phyloP scores from a whole-genome alignment of 2,113 vertebrate genomes.

The Etheostoma cragini region DNA sequence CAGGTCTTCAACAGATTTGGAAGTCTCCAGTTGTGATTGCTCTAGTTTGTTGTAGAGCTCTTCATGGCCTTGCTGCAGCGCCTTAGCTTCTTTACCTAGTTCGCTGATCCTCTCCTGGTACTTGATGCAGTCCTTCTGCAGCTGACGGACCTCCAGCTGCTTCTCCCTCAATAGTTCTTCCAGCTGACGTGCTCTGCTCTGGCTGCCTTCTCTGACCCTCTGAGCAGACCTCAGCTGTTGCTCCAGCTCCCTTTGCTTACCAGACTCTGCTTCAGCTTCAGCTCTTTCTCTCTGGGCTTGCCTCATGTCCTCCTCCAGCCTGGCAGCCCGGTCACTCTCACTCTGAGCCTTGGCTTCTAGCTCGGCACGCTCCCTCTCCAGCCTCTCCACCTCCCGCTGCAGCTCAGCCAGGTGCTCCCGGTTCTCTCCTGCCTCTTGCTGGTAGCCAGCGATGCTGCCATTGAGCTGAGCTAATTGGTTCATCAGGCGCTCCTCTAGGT shows the following conservation, averaged over 20 bases:
- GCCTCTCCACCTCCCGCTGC: constrained; percentile 84
- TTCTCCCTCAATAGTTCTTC: constrained; percentile 96
- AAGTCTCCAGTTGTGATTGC: constrained; percentile 72
- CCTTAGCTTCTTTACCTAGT: constrained; percentile 88
- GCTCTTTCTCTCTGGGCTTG: constrained; percentile 88
- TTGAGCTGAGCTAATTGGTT: constrained; percentile 98
- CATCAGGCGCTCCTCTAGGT: constrained; percentile 96
- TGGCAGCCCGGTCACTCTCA: constrained; percentile 79
- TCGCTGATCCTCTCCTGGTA: constrained; percentile 94
- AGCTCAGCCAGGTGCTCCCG: constrained; percentile 78
- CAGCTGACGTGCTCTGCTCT: constrained; percentile 89
- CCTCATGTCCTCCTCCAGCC: constrained; percentile 91
- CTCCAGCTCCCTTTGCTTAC: constrained; percentile 87
- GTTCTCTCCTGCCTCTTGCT: constrained; percentile 90
- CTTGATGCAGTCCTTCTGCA: constrained; percentile 93
- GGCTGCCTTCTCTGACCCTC: constrained; percentile 85
- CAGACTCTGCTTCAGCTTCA: constrained; percentile 83
- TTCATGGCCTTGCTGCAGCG: constrained; percentile 84
- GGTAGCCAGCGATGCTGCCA: constrained; percentile 95
- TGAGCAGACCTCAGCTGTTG: constrained; percentile 89
- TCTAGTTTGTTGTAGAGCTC: constrained; percentile 87
- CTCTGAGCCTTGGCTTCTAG: constrained; percentile 82
- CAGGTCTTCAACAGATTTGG: constrained; percentile 81
- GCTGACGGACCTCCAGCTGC: constrained; percentile 93
- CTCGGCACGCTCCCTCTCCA: constrained; percentile 84